Percentiles rank a stretch among this genome's conserved stretches.
phyloP scores from a whole-genome alignment of 1,140 invertebrate species.

The Neodiprion pinetum region DNA sequence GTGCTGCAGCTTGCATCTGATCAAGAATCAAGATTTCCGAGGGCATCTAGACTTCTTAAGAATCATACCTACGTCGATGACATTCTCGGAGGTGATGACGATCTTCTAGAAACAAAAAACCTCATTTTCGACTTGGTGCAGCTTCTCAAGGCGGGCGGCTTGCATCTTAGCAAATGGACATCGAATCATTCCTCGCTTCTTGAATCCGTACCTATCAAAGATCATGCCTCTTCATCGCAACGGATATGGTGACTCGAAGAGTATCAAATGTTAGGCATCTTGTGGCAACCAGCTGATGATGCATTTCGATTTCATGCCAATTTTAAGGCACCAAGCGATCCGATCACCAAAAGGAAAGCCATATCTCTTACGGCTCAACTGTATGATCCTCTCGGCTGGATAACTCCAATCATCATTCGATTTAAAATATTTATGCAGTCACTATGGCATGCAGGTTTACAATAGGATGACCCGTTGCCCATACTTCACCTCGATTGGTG shows the following conservation, averaged over 20 bases:
- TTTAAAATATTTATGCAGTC: constrained; percentile 44
- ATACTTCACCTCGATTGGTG: constrained; percentile 14
- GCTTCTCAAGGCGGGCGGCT: constrained; percentile 26
- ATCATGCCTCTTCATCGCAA: constrained; percentile 1
- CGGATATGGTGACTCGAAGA: constrained; percentile 13
- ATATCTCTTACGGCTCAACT: constrained; percentile 23
- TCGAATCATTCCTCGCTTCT: background rate
- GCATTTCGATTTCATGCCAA: constrained; percentile 25
- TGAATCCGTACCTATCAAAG: constrained; percentile 18
- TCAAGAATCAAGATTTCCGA: background rate
- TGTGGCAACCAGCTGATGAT: constrained; percentile 28
- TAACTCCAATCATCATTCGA: constrained; percentile 33
- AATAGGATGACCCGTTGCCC: constrained; percentile 38
- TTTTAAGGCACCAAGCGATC: background rate
- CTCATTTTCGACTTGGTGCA: background rate
- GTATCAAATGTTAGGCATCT: constrained; percentile 25
- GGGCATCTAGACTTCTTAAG: background rate
- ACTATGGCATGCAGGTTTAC: constrained; percentile 29
- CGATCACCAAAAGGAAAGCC: constrained; percentile 20
- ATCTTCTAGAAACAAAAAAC: background rate
- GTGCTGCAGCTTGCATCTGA: constrained; percentile 40
- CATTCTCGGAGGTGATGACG: constrained; percentile 22
- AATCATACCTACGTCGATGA: constrained; percentile 40
- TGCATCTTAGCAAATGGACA: constrained; percentile 35
- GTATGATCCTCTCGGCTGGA: constrained; percentile 33